phyloP scores from a whole-genome alignment of 1,140 invertebrate species.

The Oreohelix idahoensis region DNA sequence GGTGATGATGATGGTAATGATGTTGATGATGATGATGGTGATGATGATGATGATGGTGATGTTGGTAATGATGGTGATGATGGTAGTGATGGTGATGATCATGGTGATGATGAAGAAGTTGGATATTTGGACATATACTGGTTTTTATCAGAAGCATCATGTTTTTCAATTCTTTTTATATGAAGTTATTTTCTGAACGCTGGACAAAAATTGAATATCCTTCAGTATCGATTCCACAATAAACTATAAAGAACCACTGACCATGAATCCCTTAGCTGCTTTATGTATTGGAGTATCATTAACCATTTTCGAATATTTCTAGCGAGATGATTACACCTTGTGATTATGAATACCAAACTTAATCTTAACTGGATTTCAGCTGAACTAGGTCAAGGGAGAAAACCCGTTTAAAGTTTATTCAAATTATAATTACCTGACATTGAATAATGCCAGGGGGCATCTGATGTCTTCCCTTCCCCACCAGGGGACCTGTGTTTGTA shows the following conservation, averaged over 20 bases:
- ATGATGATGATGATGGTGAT: no score
- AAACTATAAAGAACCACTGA: background rate
- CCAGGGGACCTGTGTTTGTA: background rate
- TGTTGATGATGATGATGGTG: no score
- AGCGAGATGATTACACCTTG: background rate
- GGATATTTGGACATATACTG: no score
- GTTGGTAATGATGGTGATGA: no score
- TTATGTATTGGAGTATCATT: background rate
- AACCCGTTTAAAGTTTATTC: background rate
- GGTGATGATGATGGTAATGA: no score
- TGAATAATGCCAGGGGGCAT: background rate
- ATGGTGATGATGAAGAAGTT: no score
- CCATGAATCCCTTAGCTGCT: background rate
- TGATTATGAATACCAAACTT: background rate
- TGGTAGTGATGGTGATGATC: no score
- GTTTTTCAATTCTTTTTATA: no score
- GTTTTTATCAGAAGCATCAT: no score
- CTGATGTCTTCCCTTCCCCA: background rate
- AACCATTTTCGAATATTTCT: background rate
- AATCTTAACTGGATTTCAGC: background rate
- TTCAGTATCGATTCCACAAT: no score
- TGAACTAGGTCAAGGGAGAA: background rate
- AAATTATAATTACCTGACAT: background rate
- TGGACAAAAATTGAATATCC: no score
- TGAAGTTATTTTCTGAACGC: no score